phyloP scores from a whole-genome alignment of 2,888 invertebrate species.

The Sphecodes monilicornis region DNA sequence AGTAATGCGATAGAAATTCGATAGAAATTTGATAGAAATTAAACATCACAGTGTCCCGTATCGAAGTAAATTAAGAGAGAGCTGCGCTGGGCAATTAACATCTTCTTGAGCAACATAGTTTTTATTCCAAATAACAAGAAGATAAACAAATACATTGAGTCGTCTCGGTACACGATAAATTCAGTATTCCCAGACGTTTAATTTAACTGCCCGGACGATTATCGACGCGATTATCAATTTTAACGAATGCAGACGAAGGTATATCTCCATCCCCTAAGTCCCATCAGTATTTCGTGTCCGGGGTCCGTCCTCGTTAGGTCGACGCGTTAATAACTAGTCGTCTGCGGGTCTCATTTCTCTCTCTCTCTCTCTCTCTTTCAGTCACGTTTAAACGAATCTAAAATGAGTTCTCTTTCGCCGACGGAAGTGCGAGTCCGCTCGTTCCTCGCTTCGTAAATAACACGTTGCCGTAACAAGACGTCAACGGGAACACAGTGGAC shows the following conservation, averaged over 20 bases:
- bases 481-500: constrained; percentile 77
- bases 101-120: not conserved
- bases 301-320: not conserved
- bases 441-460: constrained; percentile 76
- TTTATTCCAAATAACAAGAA: not conserved
- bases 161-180: not conserved
- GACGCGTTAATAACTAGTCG: constrained; percentile 12
- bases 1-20: no score
- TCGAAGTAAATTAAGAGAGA: no score
- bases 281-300: not conserved
- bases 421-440: constrained; percentile 21
- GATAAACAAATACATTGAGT: not conserved
- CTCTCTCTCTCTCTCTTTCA: not conserved
- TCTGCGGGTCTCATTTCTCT: not conserved
- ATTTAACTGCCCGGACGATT: not conserved
- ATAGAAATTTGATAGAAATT: no score
- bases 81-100: no score
- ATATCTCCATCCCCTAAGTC: not conserved
- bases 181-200: not conserved
- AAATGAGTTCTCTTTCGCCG: not conserved
- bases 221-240: not conserved
- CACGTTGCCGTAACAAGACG: constrained; percentile 79
- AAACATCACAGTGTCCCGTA: no score
- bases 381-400: not conserved
- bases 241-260: not conserved